phyloP scores from a whole-genome alignment of 2,888 invertebrate genomes.

The Ectemnius cavifrons region DNA sequence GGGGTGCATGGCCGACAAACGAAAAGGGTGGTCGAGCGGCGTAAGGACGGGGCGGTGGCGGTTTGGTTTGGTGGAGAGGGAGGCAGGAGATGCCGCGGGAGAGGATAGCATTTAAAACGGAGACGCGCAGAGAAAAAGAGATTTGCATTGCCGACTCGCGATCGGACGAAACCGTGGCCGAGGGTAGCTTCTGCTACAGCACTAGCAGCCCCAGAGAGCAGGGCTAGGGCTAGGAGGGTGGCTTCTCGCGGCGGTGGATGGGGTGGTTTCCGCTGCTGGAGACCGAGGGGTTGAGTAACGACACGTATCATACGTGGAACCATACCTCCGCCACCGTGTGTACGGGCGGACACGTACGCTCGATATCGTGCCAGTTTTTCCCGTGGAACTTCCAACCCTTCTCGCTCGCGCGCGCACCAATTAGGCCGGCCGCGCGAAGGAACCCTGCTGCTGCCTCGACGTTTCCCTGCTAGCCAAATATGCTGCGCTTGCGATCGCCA shows the following conservation, averaged over 20 bases:
- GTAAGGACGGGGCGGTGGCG: slow-evolving; percentile 45
- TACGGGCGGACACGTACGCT: slow-evolving; percentile 67
- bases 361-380: slow-evolving; percentile 69
- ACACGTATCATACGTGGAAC: slow-evolving; percentile 71
- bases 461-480: slow-evolving; percentile 5
- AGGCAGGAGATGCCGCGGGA: slow-evolving; percentile 58
- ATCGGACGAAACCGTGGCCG: slow-evolving; percentile 56
- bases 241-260: slow-evolving; percentile 28
- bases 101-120: slow-evolving; percentile 73
- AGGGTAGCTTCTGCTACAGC: slow-evolving; percentile 33
- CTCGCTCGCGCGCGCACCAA: slow-evolving; percentile 53
- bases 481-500: no score
- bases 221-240: no score
- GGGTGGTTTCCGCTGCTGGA: slow-evolving; percentile 57
- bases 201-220: no score
- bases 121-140: slow-evolving; percentile 74
- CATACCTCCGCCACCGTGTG: slow-evolving; percentile 53
- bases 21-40: slow-evolving; percentile 56
- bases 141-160: slow-evolving; percentile 68
- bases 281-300: slow-evolving; percentile 69
- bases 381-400: slow-evolving; percentile 62
- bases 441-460: slow-evolving; percentile 30
- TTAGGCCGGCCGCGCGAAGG: slow-evolving; percentile 60
- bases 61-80: slow-evolving; percentile 28
- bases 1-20: slow-evolving; percentile 41